phyloP scores from a whole-genome alignment of 2,888 invertebrate species.

The Orgyia antiqua region DNA sequence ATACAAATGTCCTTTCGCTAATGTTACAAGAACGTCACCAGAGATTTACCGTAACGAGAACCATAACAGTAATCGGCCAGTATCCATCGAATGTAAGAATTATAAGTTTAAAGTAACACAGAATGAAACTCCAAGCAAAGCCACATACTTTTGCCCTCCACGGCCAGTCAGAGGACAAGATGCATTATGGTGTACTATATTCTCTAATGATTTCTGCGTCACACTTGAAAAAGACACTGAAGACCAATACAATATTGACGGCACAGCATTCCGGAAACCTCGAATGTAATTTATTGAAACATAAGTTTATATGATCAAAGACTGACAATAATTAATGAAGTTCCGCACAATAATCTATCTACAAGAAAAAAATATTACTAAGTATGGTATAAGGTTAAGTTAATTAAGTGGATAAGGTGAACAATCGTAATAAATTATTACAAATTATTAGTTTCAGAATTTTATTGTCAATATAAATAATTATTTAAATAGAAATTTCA shows the following conservation, averaged over 20 bases:
- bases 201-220: slow-evolving; percentile 65
- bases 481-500: too few species aligned
- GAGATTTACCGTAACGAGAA: slow-evolving; percentile 37
- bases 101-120: slow-evolving; percentile 63
- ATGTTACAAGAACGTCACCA: slow-evolving; percentile 31
- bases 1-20: slow-evolving; percentile 55
- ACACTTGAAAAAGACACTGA: slow-evolving; percentile 54
- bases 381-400: too few species aligned
- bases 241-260: slow-evolving; percentile 51
- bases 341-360: too few species aligned
- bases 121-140: slow-evolving; percentile 43
- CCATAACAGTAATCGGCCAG: slow-evolving; percentile 14
- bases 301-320: background rate
- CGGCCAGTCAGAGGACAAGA: slow-evolving; percentile 48
- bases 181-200: slow-evolving; percentile 55
- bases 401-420: too few species aligned
- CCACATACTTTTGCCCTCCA: slow-evolving; percentile 62
- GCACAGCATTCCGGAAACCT: slow-evolving; percentile 48
- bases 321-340: background rate
- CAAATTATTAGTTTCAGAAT: too few species aligned
- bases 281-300: slow-evolving; percentile 21
- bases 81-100: slow-evolving; percentile 63
- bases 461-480: too few species aligned
- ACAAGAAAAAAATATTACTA: too few species aligned
- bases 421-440: too few species aligned